Base-by-base conservation (phyloP, 2,797 vertebrate species). In the Agapornis canus region DNA sequence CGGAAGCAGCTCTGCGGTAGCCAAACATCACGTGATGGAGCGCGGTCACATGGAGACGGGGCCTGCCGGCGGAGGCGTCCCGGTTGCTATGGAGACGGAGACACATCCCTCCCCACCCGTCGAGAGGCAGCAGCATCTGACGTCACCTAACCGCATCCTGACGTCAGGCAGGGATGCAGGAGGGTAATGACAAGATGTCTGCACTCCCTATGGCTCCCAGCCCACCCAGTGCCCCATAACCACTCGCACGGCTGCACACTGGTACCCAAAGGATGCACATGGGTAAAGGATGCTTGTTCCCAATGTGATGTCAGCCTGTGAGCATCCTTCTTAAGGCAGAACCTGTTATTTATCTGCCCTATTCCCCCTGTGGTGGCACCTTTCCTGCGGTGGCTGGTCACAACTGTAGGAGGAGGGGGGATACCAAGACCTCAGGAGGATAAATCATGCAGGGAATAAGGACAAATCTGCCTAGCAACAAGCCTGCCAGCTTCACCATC, bases 21-120 rank as follows among this genome's bases (percentile, higher is more conserved):
- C 95, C 95, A 51, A 92, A 86, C 84, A 92, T 97, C 98, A 98
- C 97, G 97, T 98, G 97, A 97, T 43, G 5, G 16, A 11, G 27
- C 2, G 59, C 42, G 66, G 70, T 96, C 97, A 97, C 97, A 90
- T 96, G 96, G 18, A 4, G 3, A 10, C 4, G 63, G 11, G 25
- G 27, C 4, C 26, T 15, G 6, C 6, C 22, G 17, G 51, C 22
- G 29, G 70, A 5, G 42, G 16, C 26, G 7, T 29, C 29, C 22
- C 29, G 13, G 88, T 97, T 91, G 49, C 95, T 87, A 14, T 2
- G 84, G 95, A 65, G 73, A 95, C 84, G 15, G 6, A 23, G 54
- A 15, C n/a, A 32, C 32, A 10, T 4, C 19, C 65, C 59, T n/a
- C 15, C 4, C 1, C 16, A 7, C 6, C 5, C 21, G 3, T 13